Evolutionary conservation across 2,797 vertebrate genomes (phyloP).

Genomic region (Centropyge bicolor): DNA sequence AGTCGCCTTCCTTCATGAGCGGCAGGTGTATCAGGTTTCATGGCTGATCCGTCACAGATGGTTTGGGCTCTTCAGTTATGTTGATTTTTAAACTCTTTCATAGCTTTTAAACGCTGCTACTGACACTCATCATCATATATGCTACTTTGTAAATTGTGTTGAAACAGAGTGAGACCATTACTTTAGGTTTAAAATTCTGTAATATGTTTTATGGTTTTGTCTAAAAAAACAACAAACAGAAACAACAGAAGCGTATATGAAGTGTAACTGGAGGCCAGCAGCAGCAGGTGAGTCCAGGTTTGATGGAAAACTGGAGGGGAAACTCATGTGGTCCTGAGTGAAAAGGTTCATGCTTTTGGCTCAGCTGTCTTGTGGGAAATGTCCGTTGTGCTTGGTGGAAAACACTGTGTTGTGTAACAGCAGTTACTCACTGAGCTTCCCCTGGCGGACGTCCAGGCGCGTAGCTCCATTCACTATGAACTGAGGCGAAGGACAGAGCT

Average conservation of each 20-base stretch:
- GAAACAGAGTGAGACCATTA: background rate
- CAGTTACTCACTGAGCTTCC: constrained; percentile 78
- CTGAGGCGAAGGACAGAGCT: constrained; percentile 75
- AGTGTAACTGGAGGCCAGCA: no score
- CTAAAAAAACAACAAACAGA: background rate
- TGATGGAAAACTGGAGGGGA: no score
- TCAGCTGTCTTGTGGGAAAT: background rate
- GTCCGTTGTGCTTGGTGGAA: background rate
- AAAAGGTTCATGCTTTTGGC: background rate
- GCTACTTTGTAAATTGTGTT: background rate
- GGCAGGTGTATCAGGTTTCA: no score
- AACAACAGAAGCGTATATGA: background rate
- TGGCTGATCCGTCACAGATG: background rate
- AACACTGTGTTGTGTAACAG: background rate
- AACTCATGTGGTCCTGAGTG: background rate
- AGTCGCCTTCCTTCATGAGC: no score
- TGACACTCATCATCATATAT: background rate
- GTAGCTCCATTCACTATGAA: constrained; percentile 84
- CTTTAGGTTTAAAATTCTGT: background rate
- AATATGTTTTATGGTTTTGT: background rate
- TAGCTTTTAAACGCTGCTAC: background rate
- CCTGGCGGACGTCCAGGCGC: constrained; percentile 83
- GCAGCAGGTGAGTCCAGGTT: no score
- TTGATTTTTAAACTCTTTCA: background rate
- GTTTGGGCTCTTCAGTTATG: background rate